phyloP scores from a whole-genome alignment of 2,888 invertebrate genomes.

The Leptinotarsa juncta region DNA sequence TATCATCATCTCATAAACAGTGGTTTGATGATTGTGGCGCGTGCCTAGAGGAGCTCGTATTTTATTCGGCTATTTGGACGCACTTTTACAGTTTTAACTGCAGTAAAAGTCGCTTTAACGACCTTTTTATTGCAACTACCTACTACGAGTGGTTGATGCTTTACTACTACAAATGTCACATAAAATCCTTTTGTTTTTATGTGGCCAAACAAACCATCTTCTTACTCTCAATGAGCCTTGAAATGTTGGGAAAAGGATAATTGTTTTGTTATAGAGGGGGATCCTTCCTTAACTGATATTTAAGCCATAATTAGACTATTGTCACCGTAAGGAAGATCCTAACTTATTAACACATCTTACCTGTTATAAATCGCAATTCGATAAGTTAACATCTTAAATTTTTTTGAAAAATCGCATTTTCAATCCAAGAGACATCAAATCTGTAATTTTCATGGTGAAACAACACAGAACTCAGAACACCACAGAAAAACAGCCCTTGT shows the following conservation, averaged over 20 bases:
- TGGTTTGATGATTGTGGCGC: conserved; percentile 61
- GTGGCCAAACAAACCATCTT: conserved; percentile 35
- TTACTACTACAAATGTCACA: conserved; percentile 55
- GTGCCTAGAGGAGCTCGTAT: conserved; percentile 64
- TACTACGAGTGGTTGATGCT: conserved; percentile 57
- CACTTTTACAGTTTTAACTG: conserved; percentile 67
- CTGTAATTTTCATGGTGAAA: too few species aligned
- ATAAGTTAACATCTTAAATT: too few species aligned
- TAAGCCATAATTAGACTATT: too few species aligned
- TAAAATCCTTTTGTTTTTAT: conserved; percentile 53
- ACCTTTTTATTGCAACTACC: conserved; percentile 66
- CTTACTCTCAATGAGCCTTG: conserved; percentile 20
- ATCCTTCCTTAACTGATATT: neutral
- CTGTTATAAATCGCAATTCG: too few species aligned
- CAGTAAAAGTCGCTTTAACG: conserved; percentile 67
- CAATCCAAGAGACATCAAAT: too few species aligned
- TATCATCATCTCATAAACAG: conserved; percentile 64
- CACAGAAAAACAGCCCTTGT: too few species aligned
- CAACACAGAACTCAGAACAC: too few species aligned
- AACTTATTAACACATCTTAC: too few species aligned
- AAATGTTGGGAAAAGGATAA: neutral
- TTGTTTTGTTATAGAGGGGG: neutral
- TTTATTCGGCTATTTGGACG: conserved; percentile 64
- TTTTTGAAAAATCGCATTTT: too few species aligned
- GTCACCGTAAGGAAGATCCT: too few species aligned